A percentile compares a stretch with the other conserved stretches of the same genome.
Conservation (phyloP, 1,140 invertebrate species). For the Drosophila erecta region DNA sequence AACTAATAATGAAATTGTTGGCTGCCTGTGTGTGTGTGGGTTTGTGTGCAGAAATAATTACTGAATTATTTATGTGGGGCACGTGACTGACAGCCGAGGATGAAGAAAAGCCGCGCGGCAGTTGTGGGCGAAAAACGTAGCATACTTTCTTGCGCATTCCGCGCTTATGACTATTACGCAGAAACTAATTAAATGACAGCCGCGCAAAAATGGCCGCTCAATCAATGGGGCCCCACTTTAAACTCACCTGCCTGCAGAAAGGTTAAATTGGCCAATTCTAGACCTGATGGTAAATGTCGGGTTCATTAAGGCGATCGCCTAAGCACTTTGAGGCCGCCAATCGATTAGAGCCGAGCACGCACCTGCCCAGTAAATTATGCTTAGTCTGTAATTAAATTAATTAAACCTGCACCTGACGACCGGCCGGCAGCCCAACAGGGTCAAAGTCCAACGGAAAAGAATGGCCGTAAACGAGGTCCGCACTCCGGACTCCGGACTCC, state of each 20-base stretch:
- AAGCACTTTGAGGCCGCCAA: conserved; percentile 43
- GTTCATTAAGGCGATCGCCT: conserved; percentile 44
- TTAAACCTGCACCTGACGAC: conserved; percentile 73
- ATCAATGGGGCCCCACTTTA: conserved; percentile 42
- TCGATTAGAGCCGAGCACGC: conserved; percentile 62
- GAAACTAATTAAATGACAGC: conserved; percentile 58
- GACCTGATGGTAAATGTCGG: conserved; percentile 18
- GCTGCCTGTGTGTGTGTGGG: conserved; percentile 13
- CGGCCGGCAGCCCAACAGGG: conserved; percentile 18
- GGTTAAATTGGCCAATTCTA: conserved; percentile 2
- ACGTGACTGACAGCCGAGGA: conserved; percentile 57
- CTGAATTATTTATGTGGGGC: conserved; percentile 73
- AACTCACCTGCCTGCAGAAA: conserved; percentile 19
- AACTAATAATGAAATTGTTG: conserved; percentile 80
- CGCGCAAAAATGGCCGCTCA: conserved; percentile 17
- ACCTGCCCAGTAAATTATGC: conserved; percentile 79
- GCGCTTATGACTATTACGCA: conserved; percentile 34
- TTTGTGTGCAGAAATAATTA: conserved; percentile 75
- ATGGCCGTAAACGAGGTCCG: conserved; percentile 46
- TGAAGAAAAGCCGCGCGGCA: conserved; percentile 11
- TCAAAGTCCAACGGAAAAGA: conserved; percentile 40
- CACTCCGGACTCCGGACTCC: no score
- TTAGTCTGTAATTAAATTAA: conserved; percentile 83
- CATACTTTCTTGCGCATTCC: conserved; percentile 54
- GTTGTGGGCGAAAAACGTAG: conserved; percentile 10